These are phyloP conservation scores for Lycaena phlaeas DNA, from an alignment of 2,888 invertebrate genomes.

Conservation along the genomic window DNA sequence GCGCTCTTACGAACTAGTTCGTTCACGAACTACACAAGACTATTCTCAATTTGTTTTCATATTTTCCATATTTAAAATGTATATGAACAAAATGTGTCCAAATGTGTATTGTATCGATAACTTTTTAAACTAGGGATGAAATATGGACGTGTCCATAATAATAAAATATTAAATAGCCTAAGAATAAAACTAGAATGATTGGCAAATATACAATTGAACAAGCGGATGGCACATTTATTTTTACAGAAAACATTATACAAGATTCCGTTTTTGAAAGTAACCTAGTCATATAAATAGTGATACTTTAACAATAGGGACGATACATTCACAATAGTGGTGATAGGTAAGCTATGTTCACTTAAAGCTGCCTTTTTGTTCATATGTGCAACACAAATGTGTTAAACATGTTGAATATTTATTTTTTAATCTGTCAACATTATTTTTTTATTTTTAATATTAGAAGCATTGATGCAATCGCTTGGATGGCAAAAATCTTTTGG, in stretches of 20 bases:
- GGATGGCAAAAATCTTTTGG: no score
- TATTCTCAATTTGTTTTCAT: no score
- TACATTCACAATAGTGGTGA: not conserved
- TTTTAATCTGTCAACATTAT: no score
- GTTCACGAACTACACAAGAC: no score
- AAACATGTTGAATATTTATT: no score
- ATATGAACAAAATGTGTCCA: slow-evolving; percentile 8
- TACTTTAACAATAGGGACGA: slow-evolving; percentile 24
- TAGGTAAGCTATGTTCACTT: no score
- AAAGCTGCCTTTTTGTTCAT: no score
- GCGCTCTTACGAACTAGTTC: no score
- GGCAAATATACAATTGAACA: slow-evolving; percentile 55
- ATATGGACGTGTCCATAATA: slow-evolving; percentile 48
- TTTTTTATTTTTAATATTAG: no score
- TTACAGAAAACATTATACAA: slow-evolving; percentile 43
- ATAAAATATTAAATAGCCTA: slow-evolving; percentile 24
- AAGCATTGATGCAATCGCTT: no score
- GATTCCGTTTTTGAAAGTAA: slow-evolving; percentile 33
- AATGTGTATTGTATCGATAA: slow-evolving; percentile 13
- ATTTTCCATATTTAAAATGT: no score
- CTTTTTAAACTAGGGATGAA: slow-evolving; percentile 23
- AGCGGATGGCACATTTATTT: slow-evolving; percentile 65
- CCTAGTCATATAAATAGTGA: slow-evolving; percentile 24
- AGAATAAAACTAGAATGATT: slow-evolving; percentile 23
- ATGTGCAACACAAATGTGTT: no score